Base-by-base conservation (phyloP, 2,888 invertebrate species). In the Biston stratarius region DNA sequence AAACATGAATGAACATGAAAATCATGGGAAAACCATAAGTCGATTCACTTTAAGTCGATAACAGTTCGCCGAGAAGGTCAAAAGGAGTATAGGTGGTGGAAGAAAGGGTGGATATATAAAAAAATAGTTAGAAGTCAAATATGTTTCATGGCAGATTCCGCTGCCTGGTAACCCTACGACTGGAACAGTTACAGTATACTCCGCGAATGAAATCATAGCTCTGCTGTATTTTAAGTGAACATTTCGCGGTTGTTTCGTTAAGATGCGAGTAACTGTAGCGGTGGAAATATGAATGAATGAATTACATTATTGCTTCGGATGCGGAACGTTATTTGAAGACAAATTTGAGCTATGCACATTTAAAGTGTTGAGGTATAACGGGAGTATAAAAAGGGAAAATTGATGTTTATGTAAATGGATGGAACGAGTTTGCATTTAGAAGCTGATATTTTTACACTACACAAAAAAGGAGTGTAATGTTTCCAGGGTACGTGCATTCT, bases 141-240 rank as follows among this genome's bases (percentile, higher is more conserved):
- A 12, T 0, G 0, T 33, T 24, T 5, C 33, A 36, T 8, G 10
- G 38, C 10, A 12, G 24, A 10, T 40, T 6, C 5, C 40, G 8
- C 5, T 42, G 14, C 11, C 36, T 57, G 57, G 14, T 10, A 47
- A 60, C 45, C 48, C 36, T 60, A 33, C 48, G 55, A 66, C 59
- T 69, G 49, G 55, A 57, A 64, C 57, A 62, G 62, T 64, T 55
- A 34, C 33, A 61, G 52, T 53, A 62, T 62, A 51, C 53, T 69
- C 62, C 51, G 40, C 57, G 63, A 67, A 61, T 60, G 71, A 70
- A 73, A 73, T 72, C 73, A 73, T 71, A 71, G 64, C 60, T 70
- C 61, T 64, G 59, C 66, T 71, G 70, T 71, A 72, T 73, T 74
- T 68, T 67, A 73, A 73, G 74, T 66, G 68, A 70, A 56, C 67